Evolutionary conservation across 2,888 invertebrate genomes (phyloP), one percentile per base, ranked within the genome.

Genomic region (Himalopsyche tibetana): DNA sequence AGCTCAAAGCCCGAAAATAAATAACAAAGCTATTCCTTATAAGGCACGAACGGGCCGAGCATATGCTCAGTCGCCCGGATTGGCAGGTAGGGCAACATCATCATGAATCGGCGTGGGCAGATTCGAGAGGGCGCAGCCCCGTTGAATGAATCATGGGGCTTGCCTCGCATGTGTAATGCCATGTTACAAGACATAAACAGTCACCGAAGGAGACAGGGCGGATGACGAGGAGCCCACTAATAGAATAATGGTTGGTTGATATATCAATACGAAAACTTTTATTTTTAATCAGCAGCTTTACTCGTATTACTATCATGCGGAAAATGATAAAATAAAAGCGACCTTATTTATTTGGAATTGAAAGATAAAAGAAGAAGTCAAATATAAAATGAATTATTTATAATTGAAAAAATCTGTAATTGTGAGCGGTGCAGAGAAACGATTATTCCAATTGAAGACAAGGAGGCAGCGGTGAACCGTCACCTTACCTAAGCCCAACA

Each of bases 81-180:
- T 63, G 63, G 19, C 63, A 63, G 63, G 63, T 63, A 63, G 63
- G 63, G 63, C 63, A 63, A 63, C 28, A 63, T 63, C 63, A 63
- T 63, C 63, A 63, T 63, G 63, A 63, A 5, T 19, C 63, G 28
- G 8, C 63, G 63, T 63, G 63, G 63, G 63, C 63, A 63, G 63
- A 63, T 19, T n/a, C 63, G 63, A 28, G 56, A 56, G 63, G 63
- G 63, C 63, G 63, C 63, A 63, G 63, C 63, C 63, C 63, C n/a
- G 63, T 9, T 19, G 19, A 63, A 63, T 63, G 63, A 63, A 63
- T 63, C 63, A 63, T 28, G 63, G 63, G 63, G 63, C 63, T 63
- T 63, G 63, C 63, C 63, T 63, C 63, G 63, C 63, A 63, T 63
- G 63, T 63, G 63, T 63, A 63, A 63, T 63, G 63, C 63, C 63